Evolutionary conservation across 2,113 vertebrate species (phyloP).

Genomic region (Pica pica): DNA sequence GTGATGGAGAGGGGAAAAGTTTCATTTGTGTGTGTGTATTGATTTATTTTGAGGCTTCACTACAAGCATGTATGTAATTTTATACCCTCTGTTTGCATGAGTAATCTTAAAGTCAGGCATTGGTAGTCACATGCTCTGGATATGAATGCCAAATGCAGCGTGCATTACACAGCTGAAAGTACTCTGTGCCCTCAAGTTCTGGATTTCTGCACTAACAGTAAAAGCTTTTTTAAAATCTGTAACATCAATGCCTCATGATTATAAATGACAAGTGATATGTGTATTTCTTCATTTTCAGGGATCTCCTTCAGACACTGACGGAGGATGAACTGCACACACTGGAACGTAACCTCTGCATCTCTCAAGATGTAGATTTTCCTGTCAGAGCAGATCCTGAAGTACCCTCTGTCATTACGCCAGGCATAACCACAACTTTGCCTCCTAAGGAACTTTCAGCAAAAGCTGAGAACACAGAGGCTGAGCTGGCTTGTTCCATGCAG

Average conservation of each 20-base stretch:
- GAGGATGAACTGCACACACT: conserved; percentile 86
- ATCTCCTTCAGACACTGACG: conserved; percentile 88
- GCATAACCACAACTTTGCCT: conserved; percentile 55
- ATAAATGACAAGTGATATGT: neutral
- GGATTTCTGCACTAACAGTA: neutral
- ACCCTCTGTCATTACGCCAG: conserved; percentile 45
- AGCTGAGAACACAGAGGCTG: conserved; percentile 75
- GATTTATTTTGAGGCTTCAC: neutral
- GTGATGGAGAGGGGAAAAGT: neutral
- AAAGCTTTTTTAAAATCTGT: neutral
- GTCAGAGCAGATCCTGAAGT: conserved; percentile 52
- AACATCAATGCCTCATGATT: neutral
- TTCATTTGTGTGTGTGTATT: neutral
- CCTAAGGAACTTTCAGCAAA: conserved; percentile 61
- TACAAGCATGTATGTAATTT: neutral
- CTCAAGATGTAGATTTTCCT: conserved; percentile 85
- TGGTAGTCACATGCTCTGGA: neutral
- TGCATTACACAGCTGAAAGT: neutral
- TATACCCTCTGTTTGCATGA: neutral
- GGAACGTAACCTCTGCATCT: conserved; percentile 91
- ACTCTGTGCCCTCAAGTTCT: neutral
- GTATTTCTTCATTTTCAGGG: conserved; percentile 69
- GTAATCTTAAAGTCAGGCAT: neutral
- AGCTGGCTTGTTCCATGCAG: conserved; percentile 97
- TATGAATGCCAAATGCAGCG: neutral